Evolutionary conservation across 2,888 invertebrate species (phyloP), one percentile per base, ranked within the genome.

Genomic region (Drosophila maculinotata): DNA sequence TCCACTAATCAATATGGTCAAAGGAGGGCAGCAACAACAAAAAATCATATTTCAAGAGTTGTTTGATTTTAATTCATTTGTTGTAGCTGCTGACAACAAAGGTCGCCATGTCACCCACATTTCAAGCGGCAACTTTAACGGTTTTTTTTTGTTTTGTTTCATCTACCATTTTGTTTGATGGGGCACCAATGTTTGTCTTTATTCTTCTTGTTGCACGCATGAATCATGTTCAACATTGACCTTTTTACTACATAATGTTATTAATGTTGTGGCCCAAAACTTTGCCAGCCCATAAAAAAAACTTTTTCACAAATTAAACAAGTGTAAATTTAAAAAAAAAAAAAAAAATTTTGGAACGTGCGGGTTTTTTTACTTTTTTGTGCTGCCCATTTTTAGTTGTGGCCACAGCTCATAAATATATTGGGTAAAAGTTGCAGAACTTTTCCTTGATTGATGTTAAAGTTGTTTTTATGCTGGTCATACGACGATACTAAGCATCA

Each of bases 51-150:
- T 59, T 79, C 44, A 71, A 33, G n/a, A 12, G 28, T 26, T 41
- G 23, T 41, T 39, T 14, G 49, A 65, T 57, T 54, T 69, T 51
- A 53, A 56, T 47, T 64, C 63, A 60, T 69, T 67, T 63, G 56
- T 69, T 59, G 76, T 67, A 69, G 62, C 49, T 51, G 79, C 66
- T 79, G 76, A 84, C 79, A 80, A 45, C 59, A 41, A 64, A 82
- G 85, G 80, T 85, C 79, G 66, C 14, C 65, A 45, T 63, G 60
- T 69, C 85, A 80, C 72, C 82, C 78, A 80, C 81, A 74, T 80
- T 58, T 59, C 49, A 44, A 8, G 41, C 42, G 23, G 31, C 25
- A 33, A 20, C 65, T 62, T 59, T 56, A 69, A 66, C 57, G 47
- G 62, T 38, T 63, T 54, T 31, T 12, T 41, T 20, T 20, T 2